Evolutionary conservation across 2,888 invertebrate genomes (phyloP).

Genomic region (Pollenia angustigena): DNA sequence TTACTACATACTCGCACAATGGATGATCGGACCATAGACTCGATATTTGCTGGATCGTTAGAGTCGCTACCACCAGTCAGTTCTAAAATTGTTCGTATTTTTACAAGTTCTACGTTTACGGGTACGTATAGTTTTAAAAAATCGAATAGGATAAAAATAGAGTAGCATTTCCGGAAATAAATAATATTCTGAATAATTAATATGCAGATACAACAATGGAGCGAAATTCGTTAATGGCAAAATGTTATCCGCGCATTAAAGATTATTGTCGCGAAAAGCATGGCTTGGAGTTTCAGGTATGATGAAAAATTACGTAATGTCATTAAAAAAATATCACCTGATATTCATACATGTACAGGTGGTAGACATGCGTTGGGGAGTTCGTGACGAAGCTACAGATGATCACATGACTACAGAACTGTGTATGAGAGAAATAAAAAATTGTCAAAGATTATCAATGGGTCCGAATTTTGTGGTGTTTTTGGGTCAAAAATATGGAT

Average conservation of each 20-base stretch:
- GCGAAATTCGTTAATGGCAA: constrained; percentile 98
- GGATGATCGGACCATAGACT: constrained; percentile 96
- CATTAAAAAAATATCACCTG: not conserved
- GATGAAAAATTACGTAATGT: constrained; percentile 3
- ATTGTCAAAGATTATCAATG: constrained; percentile 98
- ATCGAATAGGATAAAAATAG: not conserved
- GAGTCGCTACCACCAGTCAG: constrained; percentile 96
- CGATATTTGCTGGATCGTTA: constrained; percentile 94
- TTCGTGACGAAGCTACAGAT: constrained; percentile 98
- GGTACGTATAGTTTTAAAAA: constrained; percentile 86
- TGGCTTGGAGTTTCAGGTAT: constrained; percentile 98
- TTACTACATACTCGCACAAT: constrained; percentile 84
- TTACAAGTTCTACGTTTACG: constrained; percentile 99
- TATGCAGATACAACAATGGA: constrained; percentile 96
- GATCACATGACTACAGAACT: constrained; percentile 99
- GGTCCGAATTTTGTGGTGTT: constrained; percentile 99
- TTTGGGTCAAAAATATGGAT: constrained; percentile 98
- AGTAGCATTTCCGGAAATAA: too few relatives aligned
- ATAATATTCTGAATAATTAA: not conserved
- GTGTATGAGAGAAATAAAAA: constrained; percentile 99
- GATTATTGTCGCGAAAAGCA: constrained; percentile 99
- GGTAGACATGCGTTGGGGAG: constrained; percentile 99
- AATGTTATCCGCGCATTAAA: constrained; percentile 98
- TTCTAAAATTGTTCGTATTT: constrained; percentile 98
- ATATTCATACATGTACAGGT: constrained; percentile 86